Percentiles rank a stretch among this genome's conserved stretches.
Evolutionary conservation across 2,888 invertebrate genomes (phyloP).

Genomic region (Microctonus hyperodae): DNA sequence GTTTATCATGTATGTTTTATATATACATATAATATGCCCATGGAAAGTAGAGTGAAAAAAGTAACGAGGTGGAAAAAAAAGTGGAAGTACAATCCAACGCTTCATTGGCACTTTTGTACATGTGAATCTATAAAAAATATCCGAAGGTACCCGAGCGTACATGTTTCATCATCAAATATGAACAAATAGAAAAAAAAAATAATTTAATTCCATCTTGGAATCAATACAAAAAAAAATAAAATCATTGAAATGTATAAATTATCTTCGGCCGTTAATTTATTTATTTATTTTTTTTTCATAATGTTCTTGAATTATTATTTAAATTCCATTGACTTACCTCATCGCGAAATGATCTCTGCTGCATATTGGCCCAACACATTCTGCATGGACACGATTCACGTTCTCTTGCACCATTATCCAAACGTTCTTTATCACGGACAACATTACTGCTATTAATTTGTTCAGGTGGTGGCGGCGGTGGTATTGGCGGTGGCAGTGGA

Average conservation of each 20-base stretch:
- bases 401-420: slow-evolving; percentile 48
- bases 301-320: neutral
- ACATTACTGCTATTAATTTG: slow-evolving; percentile 37
- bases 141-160: neutral
- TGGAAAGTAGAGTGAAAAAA: slow-evolving; percentile 1
- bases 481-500: slow-evolving; percentile 63
- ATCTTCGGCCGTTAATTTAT: too few relatives aligned
- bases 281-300: too few relatives aligned
- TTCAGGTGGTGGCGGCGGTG: slow-evolving; percentile 63
- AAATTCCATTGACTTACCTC: slow-evolving; percentile 54
- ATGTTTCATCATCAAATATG: neutral
- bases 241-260: too few relatives aligned
- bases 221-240: too few relatives aligned
- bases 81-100: neutral
- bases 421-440: slow-evolving; percentile 46
- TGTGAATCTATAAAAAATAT: neutral
- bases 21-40: neutral
- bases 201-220: too few relatives aligned
- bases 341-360: slow-evolving; percentile 57
- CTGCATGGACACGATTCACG: slow-evolving; percentile 58
- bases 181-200: too few relatives aligned
- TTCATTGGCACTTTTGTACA: neutral
- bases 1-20: neutral
- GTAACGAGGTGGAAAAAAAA: slow-evolving; percentile 11
- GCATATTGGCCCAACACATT: slow-evolving; percentile 58